Percentiles rank a stretch among this genome's conserved stretches.
phyloP scores from a whole-genome alignment of 1,140 invertebrate genomes.

The Trichoplusia ni region DNA sequence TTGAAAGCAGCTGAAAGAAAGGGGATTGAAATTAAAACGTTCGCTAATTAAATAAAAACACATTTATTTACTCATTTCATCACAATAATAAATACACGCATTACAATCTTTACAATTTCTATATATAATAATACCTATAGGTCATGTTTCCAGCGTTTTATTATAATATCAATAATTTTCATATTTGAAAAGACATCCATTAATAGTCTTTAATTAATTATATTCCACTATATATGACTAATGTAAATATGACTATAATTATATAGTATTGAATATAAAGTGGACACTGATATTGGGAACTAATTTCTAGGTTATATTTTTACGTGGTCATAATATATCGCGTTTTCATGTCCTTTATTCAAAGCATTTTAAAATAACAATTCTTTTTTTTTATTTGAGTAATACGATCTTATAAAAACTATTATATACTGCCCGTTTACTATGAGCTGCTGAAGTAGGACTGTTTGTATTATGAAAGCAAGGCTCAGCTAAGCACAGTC shows the following conservation, averaged over 20 bases:
- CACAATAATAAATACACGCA: conserved; percentile 45
- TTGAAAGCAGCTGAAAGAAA: neutral
- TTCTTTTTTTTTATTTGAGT: too few species aligned
- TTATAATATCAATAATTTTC: neutral
- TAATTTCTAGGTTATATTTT: neutral
- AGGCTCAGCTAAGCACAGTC: too few species aligned
- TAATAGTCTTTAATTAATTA: conserved; percentile 27
- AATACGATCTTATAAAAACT: too few species aligned
- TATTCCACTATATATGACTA: conserved; percentile 12
- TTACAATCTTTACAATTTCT: conserved; percentile 35
- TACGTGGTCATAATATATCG: neutral
- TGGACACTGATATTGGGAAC: conserved; percentile 17
- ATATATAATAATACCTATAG: conserved; percentile 22
- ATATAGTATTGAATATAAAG: conserved; percentile 5
- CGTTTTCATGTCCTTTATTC: neutral
- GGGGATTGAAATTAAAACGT: neutral
- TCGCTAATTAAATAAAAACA: conserved; percentile 31
- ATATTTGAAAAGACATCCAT: conserved; percentile 8
- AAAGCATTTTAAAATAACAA: neutral
- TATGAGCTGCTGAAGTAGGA: too few species aligned
- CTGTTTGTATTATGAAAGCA: too few species aligned
- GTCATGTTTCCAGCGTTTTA: conserved; percentile 21
- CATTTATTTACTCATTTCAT: conserved; percentile 48
- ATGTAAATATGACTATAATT: conserved; percentile 7
- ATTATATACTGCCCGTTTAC: too few species aligned